A percentile compares a stretch with the other conserved stretches of the same genome.
phyloP scores from a whole-genome alignment of 2,113 vertebrate species.

The Paramormyrops kingsleyae region DNA sequence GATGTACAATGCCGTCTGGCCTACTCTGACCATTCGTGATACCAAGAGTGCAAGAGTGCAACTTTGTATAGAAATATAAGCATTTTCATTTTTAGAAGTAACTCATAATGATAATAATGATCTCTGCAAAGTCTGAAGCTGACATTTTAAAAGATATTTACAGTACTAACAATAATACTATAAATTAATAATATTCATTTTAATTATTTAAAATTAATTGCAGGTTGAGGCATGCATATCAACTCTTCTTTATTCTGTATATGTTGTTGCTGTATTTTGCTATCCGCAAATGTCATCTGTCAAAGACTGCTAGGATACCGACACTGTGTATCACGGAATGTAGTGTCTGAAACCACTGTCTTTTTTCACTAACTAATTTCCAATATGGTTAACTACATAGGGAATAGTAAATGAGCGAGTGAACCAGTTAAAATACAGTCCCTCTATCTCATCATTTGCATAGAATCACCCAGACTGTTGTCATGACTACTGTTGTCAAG shows the following conservation, averaged over 20 bases:
- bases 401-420: not conserved
- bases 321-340: not conserved
- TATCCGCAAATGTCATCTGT: not conserved
- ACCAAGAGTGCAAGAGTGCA: not conserved
- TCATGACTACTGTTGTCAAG: constrained; percentile 45
- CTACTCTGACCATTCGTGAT: not conserved
- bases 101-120: not conserved
- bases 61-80: not conserved
- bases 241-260: not conserved
- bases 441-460: constrained; percentile 30
- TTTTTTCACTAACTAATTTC: not conserved
- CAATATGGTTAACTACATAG: not conserved
- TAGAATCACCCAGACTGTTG: constrained; percentile 49
- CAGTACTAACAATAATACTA: not conserved
- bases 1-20: not conserved
- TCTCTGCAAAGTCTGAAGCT: not conserved
- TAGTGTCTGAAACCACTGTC: not conserved
- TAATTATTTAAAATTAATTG: not conserved
- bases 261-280: not conserved
- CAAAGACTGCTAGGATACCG: not conserved
- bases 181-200: not conserved
- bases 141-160: not conserved
- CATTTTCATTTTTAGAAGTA: not conserved
- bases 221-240: not conserved
- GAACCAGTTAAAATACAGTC: constrained; percentile 1